These are phyloP conservation scores for Diaprepes abbreviatus DNA, from an alignment of 2,888 invertebrate genomes.

Conservation along the genomic window DNA sequence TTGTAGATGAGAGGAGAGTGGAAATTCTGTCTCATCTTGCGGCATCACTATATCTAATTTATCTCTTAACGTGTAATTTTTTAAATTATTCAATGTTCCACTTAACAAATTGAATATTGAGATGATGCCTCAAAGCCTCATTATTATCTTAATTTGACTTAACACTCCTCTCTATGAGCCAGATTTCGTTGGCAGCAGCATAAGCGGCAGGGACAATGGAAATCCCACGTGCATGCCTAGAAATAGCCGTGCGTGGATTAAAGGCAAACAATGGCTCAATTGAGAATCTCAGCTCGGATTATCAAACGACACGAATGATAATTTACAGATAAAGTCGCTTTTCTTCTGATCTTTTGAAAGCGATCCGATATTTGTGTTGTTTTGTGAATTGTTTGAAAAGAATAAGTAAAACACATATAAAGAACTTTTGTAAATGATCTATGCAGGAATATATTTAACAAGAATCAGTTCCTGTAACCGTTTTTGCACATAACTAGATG, in stretches of 20 bases:
- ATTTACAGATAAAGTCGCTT: constrained; percentile 28
- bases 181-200: constrained; percentile 5
- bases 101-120: no score
- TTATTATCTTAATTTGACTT: no score
- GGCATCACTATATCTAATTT: no score
- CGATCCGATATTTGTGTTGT: constrained; percentile 21
- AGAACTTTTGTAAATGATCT: no score
- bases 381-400: constrained; percentile 14
- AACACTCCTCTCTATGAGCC: background rate
- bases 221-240: constrained; percentile 61
- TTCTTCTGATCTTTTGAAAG: constrained; percentile 8
- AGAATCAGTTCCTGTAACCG: no score
- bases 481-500: no score
- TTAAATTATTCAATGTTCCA: no score
- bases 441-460: no score
- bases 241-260: constrained; percentile 58
- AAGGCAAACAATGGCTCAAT: constrained; percentile 59
- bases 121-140: no score
- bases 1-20: no score
- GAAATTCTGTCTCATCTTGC: no score
- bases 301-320: constrained; percentile 30
- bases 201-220: constrained; percentile 63
- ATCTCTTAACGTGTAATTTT: no score
- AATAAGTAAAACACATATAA: background rate
- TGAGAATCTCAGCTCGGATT: constrained; percentile 54